Evolutionary conservation across 23 tunicate genomes (phyloP), one percentile per base, ranked within the genome.

Genomic region (Botrylloides violaceus): DNA sequence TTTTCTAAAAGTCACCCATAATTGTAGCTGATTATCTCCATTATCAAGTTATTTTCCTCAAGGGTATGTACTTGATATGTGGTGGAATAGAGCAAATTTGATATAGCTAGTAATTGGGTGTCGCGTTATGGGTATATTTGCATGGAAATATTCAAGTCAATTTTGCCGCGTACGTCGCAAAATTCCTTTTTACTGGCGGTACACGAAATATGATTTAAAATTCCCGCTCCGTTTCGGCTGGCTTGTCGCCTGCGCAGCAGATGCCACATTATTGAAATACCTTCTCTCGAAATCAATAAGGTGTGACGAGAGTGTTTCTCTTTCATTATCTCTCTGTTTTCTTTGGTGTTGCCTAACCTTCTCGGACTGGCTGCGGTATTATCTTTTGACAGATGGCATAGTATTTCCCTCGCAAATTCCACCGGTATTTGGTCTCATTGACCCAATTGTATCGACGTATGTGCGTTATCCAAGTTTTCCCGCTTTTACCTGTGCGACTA

Each of bases 351-450:
- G 53, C 53, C 53, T 15, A 43, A 43, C 53, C 53, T 15, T 7
- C 53, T 43, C 53, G 53, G 53, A 43, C 53, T 15, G 53, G 53
- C 53, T 15, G 53, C 9, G 53, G 53, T 43, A 43, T 43, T 43
- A 7, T n/a, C n/a, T 43, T 7, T 9, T 43, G 35, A 33, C 70
- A 63, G 70, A 63, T 63, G 70, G 70, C 70, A 9, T 63, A 63
- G 34, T 59, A 22, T 59, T 63, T 63, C 70, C 70, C 70, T 63
- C 70, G 70, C 70, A 63, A 63, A 63, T 63, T 63, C 70, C 70
- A 63, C 35, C 35, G 70, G 35, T 33, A 63, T 19, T 6, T 58
- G 5, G 62, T 9, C 26, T 58, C 4, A 58, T n/a, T n/a, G n/a
- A n/a, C n/a, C n/a, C n/a, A n/a, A n/a, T n/a, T n/a, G n/a, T n/a